Conservation (phyloP, 1,140 invertebrate genomes). For the Drosophila biarmipes region DNA sequence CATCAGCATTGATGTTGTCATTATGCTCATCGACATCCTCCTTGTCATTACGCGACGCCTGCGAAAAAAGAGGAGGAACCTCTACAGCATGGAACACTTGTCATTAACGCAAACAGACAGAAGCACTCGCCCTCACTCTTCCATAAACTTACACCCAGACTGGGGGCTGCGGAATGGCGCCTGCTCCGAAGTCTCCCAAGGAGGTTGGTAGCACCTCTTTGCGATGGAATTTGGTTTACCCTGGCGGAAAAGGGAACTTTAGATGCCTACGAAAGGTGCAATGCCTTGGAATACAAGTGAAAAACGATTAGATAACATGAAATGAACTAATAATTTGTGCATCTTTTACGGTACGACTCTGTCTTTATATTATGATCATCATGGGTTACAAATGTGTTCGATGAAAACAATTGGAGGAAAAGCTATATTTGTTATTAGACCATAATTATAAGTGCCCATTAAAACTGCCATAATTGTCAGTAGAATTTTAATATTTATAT, state of each 20-base stretch:
- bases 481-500: too few relatives aligned
- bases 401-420: too few relatives aligned
- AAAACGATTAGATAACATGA: too few relatives aligned
- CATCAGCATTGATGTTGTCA: slow-evolving; percentile 78
- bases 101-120: slow-evolving; percentile 74
- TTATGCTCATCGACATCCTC: slow-evolving; percentile 76
- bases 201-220: slow-evolving; percentile 31
- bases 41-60: slow-evolving; percentile 72
- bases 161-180: slow-evolving; percentile 36
- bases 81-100: slow-evolving; percentile 72
- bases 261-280: neutral
- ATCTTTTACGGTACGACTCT: neutral
- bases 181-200: slow-evolving; percentile 19
- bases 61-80: slow-evolving; percentile 40
- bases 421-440: too few relatives aligned
- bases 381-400: too few relatives aligned
- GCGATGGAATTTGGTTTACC: slow-evolving; percentile 14
- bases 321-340: neutral
- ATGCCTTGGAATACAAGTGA: neutral
- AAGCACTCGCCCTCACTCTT: slow-evolving; percentile 26
- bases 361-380: neutral
- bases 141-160: slow-evolving; percentile 10
- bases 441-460: neutral
- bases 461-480: neutral
- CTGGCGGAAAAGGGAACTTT: neutral